Evolutionary conservation across 2,113 vertebrate species (phyloP).

Genomic region (Lathamus discolor): DNA sequence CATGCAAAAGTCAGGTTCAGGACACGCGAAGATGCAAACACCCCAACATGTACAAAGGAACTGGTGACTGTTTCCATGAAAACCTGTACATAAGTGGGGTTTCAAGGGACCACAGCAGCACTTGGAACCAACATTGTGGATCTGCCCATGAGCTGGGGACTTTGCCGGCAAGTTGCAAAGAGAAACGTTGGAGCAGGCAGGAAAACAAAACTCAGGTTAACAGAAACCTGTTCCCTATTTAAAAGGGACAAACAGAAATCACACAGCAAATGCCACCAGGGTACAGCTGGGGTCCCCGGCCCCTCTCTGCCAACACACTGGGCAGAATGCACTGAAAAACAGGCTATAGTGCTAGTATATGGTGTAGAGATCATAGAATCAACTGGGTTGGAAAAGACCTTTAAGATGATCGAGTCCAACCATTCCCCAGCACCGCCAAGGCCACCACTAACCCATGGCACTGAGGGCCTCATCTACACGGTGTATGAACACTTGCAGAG

Average conservation of each 20-base stretch:
- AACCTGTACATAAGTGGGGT: conserved; percentile 73
- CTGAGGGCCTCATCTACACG: too few species aligned
- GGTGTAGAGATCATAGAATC: accelerated
- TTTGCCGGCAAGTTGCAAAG: conserved; percentile 77
- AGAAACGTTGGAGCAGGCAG: conserved; percentile 51
- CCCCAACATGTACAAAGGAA: conserved; percentile 72
- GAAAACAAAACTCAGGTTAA: conserved; percentile 69
- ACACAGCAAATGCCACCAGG: accelerated
- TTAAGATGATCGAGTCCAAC: background rate
- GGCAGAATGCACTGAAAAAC: accelerated
- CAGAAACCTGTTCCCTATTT: background rate
- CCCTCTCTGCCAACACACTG: background rate
- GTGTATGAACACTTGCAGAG: background rate
- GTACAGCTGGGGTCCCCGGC: background rate
- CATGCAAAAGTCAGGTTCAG: conserved; percentile 51
- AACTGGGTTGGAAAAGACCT: background rate
- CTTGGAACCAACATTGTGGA: conserved; percentile 80
- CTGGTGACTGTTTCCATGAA: conserved; percentile 72
- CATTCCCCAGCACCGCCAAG: background rate
- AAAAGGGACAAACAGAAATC: background rate
- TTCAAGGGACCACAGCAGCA: conserved; percentile 75
- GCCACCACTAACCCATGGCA: background rate
- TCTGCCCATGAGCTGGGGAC: conserved; percentile 82
- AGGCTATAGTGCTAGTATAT: accelerated
- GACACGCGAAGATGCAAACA: conserved; percentile 83